Evolutionary conservation across 2,888 invertebrate species (phyloP), one percentile per base, ranked within the genome.

Genomic region (Teleogryllus oceanicus): DNA sequence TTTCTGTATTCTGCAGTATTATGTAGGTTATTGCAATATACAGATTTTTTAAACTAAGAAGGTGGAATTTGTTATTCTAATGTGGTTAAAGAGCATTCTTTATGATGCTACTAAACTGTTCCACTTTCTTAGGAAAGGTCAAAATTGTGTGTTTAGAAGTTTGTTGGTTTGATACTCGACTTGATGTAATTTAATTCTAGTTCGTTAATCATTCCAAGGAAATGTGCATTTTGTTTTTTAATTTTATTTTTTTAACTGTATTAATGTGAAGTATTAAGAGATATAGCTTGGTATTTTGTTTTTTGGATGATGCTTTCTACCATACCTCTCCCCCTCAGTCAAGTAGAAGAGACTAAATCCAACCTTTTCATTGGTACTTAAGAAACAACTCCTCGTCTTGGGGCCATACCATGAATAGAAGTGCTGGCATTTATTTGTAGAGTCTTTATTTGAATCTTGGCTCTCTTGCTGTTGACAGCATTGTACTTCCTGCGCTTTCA

Each of bases 1-100:
- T 62, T 62, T 62, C n/a, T 62, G 62, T 62, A 62, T 62, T 62
- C 62, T 62, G 62, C 62, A 62, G 62, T 62, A 62, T 62, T 62
- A 62, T 62, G 62, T 62, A 62, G 62, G 37, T 37, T 37, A 62
- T 62, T 62, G 62, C 62, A 62, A 62, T 62, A 62, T 62, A 62
- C 62, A 62, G 62, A 62, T 62, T 18, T 62, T 13, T 62, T 62
- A 62, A 62, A 62, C 62, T n/a, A 62, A n/a, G 62, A 62, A 62
- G 62, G 62, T 62, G 62, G 62, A 62, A 62, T 62, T 18, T 16
- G 13, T 62, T 62, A 3, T 62, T 62, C 16, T 18, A 62, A 62
- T 13, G 5, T 62, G 13, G 62, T 13, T n/a, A 62, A 62, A 13
- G n/a, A 62, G 62, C 62, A 37, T 37, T 8, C 62, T 62, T 62